Base-by-base conservation (phyloP, 2,888 invertebrate genomes). In the Amiota communis region DNA sequence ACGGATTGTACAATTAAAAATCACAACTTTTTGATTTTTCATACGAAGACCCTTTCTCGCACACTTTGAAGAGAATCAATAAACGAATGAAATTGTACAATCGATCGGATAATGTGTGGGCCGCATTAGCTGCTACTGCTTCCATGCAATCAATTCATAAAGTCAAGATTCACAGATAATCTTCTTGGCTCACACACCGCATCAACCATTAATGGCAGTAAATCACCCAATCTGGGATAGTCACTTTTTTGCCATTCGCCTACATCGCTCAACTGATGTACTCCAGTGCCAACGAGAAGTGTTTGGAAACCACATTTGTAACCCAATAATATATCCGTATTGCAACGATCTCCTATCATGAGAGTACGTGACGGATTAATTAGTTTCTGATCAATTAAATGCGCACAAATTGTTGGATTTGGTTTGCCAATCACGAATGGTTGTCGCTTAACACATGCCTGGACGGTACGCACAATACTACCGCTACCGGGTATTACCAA, bases 321-420 rank as follows among this genome's bases (percentile, higher is more conserved):
- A 0, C 98, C 99, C 80, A 99, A 91, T 71, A 95, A 91, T 76
- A 99, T 98, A 87, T 99, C 99, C 0, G 98, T 98, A 87, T 97
- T 96, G 78, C 95, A 94, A 79, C 89, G 87, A 79, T 90, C 90
- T 0, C 90, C 90, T 76, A 90, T 88, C 90, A 90, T 90, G 4
- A 90, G 76, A 8, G 97, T 97, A 80, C 95, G 93, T 59, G 92
- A 91, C 0, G 98, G 95, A 85, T 95, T 92, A 64, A 98, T 91
- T 11, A 94, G 92, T 87, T 94, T 93, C 12, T 93, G 91, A 74
- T 93, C 92, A 13, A 92, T 90, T 61, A 95, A 88, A 76, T 92
- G 92, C 76, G 97, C 94, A 80, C 95, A 93, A 77, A 98, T 95
- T 83, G 94, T 94, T 2, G 93, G 91, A 88, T 95, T 93, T 0